Percentiles rank a stretch among this genome's conserved stretches.
Evolutionary conservation across 2,888 invertebrate genomes (phyloP).

Genomic region (Amblyteles armatorius): DNA sequence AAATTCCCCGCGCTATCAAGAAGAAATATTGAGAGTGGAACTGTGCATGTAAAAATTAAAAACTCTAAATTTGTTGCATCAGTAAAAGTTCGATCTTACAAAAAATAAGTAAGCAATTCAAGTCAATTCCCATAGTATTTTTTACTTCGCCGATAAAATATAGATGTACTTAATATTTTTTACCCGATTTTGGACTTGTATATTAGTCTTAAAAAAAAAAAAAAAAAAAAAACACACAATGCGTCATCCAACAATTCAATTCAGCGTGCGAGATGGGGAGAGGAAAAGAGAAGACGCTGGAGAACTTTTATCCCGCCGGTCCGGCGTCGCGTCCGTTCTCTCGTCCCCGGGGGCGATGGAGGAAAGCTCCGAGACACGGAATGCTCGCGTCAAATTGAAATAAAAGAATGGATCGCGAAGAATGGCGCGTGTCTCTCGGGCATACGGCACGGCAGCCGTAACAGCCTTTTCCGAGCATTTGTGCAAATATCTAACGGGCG

Average conservation of each 20-base stretch:
- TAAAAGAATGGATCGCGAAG: conserved; percentile 4
- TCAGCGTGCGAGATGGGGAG: not conserved
- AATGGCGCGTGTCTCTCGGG: conserved; percentile 1
- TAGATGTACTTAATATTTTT: not conserved
- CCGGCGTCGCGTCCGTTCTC: not conserved
- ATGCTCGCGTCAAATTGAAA: not conserved
- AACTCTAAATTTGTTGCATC: not conserved
- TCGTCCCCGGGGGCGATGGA: not conserved
- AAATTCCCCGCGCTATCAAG: too few species aligned
- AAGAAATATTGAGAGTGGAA: not conserved
- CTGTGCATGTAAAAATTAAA: not conserved
- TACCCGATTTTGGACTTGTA: not conserved
- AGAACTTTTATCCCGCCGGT: not conserved
- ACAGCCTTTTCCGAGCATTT: conserved; percentile 20
- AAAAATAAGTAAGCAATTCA: not conserved
- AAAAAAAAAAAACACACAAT: not conserved
- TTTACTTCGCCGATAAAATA: not conserved
- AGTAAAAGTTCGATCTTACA: not conserved
- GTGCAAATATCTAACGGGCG: conserved; percentile 60
- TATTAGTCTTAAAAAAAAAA: not conserved
- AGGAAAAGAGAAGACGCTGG: not conserved
- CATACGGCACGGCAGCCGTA: not conserved
- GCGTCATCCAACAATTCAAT: not conserved
- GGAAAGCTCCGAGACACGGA: conserved; percentile 4
- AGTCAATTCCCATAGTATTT: not conserved